These are phyloP conservation scores for Mamestra configurata DNA, from an alignment of 1,140 invertebrate genomes.

Conservation along the genomic window DNA sequence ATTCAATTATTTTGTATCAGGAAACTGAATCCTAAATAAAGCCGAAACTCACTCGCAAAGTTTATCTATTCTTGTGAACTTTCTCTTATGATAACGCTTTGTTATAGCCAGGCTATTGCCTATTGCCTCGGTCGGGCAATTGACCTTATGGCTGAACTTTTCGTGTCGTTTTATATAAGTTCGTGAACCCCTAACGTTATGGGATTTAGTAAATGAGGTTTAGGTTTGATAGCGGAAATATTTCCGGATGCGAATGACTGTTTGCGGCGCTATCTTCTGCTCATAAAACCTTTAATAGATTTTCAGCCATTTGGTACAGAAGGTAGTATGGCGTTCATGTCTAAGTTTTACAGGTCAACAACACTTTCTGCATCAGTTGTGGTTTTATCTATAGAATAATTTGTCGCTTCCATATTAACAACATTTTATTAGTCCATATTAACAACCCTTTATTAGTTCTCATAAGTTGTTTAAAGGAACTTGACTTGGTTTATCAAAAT, in stretches of 20 bases:
- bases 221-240: slow-evolving; percentile 13
- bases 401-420: no score
- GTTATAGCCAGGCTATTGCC: not conserved
- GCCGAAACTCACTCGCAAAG: not conserved
- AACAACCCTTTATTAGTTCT: no score
- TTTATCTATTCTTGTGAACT: slow-evolving; percentile 12
- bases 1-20: slow-evolving; percentile 4
- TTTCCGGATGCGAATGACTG: not conserved
- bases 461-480: no score
- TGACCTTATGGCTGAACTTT: slow-evolving; percentile 3
- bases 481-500: no score
- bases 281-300: no score
- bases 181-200: not conserved
- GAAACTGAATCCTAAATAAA: not conserved
- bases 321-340: no score
- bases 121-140: not conserved
- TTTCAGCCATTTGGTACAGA: no score
- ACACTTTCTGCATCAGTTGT: no score
- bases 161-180: slow-evolving; percentile 18
- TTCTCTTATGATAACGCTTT: not conserved
- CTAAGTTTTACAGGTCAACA: no score
- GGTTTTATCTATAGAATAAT: no score
- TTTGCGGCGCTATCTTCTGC: not conserved
- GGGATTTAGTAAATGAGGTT: slow-evolving; percentile 12
- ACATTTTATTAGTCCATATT: no score